A percentile compares a stretch with the other conserved stretches of the same genome.
Evolutionary conservation across 2,113 vertebrate genomes (phyloP).

Genomic region (Atherinomorus stipes): DNA sequence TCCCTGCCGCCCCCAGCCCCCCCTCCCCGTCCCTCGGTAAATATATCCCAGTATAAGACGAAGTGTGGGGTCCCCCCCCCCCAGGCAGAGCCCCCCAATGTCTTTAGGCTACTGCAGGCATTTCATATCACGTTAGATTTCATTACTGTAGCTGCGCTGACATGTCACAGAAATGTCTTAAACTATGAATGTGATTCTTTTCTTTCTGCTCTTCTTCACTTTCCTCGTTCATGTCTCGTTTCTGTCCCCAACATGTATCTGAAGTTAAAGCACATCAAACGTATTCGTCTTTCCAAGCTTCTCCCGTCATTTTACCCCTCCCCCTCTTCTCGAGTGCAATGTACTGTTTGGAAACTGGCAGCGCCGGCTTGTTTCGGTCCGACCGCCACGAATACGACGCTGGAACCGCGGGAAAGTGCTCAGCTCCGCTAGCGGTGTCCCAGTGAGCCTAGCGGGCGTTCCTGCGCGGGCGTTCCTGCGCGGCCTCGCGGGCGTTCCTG

Average conservation of each 20-base stretch:
- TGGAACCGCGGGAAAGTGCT: constrained; percentile 9
- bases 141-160: constrained; percentile 80
- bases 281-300: constrained; percentile 49
- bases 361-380: constrained; percentile 45
- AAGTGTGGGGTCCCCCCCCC: constrained; percentile 54
- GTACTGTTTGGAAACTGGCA: constrained; percentile 71
- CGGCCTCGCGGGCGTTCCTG: too few species aligned
- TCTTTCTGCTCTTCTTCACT: constrained; percentile 55
- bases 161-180: constrained; percentile 82
- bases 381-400: constrained; percentile 57
- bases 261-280: constrained; percentile 71
- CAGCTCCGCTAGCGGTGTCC: too few species aligned
- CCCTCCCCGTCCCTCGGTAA: constrained; percentile 22
- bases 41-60: constrained; percentile 57
- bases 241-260: constrained; percentile 53
- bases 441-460: too few species aligned
- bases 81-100: constrained; percentile 59
- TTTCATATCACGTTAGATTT: constrained; percentile 77
- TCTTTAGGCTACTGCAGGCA: constrained; percentile 69
- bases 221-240: constrained; percentile 39
- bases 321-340: constrained; percentile 64
- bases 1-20: constrained; percentile 9
- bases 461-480: too few species aligned
- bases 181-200: constrained; percentile 79
- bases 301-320: constrained; percentile 24